These are phyloP conservation scores for Thalassophryne amazonica DNA, from an alignment of 2,797 vertebrate species.

Conservation along the genomic window DNA sequence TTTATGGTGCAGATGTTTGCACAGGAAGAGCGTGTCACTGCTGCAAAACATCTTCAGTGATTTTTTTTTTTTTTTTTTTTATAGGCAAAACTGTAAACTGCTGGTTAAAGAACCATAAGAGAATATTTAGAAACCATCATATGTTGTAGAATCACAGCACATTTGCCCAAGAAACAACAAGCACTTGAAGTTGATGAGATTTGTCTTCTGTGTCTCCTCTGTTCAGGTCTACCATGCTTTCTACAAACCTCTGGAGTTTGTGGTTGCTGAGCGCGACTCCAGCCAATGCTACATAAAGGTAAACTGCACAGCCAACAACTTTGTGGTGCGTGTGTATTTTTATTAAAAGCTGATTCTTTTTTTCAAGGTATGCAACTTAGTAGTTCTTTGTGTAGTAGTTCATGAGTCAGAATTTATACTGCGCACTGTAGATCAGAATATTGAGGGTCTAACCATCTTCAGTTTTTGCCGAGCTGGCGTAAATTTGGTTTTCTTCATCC, in stretches of 20 bases:
- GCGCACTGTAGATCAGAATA: too few species aligned
- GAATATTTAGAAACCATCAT: background rate
- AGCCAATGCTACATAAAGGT: conserved; percentile 95
- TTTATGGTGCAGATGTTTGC: background rate
- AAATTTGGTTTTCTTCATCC: background rate
- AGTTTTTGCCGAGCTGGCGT: background rate
- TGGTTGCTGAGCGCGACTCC: conserved; percentile 84
- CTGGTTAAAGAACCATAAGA: background rate
- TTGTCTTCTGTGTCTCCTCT: conserved; percentile 13
- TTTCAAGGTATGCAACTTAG: too few species aligned
- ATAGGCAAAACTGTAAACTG: background rate
- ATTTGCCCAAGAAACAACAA: too few species aligned
- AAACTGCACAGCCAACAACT: background rate
- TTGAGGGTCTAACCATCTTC: too few species aligned
- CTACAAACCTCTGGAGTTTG: conserved; percentile 95
- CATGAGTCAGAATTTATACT: too few species aligned
- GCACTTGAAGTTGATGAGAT: background rate
- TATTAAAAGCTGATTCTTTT: too few species aligned
- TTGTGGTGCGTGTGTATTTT: background rate
- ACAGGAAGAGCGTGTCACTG: background rate
- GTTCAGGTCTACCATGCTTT: conserved; percentile 91
- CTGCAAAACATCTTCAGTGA: background rate
- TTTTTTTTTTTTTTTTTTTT: too few species aligned
- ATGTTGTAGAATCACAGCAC: too few species aligned
- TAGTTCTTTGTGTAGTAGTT: background rate